Base-by-base conservation (phyloP, 2,113 vertebrate species). In the Amphiprion percula region DNA sequence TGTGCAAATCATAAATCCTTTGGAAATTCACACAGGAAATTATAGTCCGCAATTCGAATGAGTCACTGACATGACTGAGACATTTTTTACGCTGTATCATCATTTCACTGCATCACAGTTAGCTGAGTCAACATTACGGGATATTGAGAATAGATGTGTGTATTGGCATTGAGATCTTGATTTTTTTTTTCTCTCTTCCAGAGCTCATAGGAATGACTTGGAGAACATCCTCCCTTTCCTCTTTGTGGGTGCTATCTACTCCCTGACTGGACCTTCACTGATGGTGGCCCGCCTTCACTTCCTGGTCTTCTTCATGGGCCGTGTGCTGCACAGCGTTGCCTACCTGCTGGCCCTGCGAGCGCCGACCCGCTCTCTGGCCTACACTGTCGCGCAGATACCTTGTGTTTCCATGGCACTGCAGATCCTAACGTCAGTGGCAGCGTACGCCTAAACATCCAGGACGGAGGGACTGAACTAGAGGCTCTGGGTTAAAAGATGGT, bases 171-270 rank as follows among this genome's bases (percentile, higher is more conserved):
- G 1, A 7, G 8, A 47, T 19, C 10, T n/a, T 64, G 1, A 64
- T 19, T 46, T 11, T 50, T 30, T 46, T 63, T 44, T 19, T 21
- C 19, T 50, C 16, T 50, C 15, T 19, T 16, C 8, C 49, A 99
- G 98, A 67, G 96, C 96, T 66, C 98, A 99, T 67, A 54, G 62
- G 1, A 99, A 99, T 0, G 98, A 98, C 91, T 92, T 99, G 94
- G 98, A 99, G 91, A 99, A 96, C 93, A 98, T 99, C 87, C 93
- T 96, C 3, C 97, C 98, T 0, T 99, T 99, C 93, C 94, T 99
- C 39, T 99, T 99, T 90, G 92, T 99, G 0, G 98, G 98, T 1
- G 93, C 97, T 0, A 15, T 98, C 89, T 99, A 99, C 91, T 96
- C 95, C 49, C 77, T 98, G 90, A 95, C 94, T 2, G 94, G 94